Percentiles rank a stretch among this genome's conserved stretches.
Evolutionary conservation across 1,140 invertebrate species (phyloP).

Genomic region (Drosophila arizonae): DNA sequence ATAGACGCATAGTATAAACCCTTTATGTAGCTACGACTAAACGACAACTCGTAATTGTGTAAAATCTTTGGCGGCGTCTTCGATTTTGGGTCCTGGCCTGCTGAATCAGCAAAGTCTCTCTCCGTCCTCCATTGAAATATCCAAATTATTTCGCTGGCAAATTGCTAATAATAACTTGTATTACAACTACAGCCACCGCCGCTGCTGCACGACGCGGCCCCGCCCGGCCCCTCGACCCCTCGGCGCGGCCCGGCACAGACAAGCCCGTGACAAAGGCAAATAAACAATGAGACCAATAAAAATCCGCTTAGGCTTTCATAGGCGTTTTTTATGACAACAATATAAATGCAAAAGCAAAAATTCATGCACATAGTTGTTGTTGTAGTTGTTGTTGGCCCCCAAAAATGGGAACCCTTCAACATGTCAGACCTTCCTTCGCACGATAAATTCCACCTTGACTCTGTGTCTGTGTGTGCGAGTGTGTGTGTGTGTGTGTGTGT

Average conservation of each 20-base stretch:
- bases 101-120: constrained; percentile 41
- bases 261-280: constrained; percentile 76
- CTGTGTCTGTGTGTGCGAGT: constrained; percentile 34
- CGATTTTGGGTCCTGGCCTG: constrained; percentile 28
- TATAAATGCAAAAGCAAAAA: constrained; percentile 78
- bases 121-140: constrained; percentile 60
- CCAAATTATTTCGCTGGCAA: constrained; percentile 76
- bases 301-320: constrained; percentile 82
- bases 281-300: constrained; percentile 81
- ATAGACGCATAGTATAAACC: constrained; percentile 38
- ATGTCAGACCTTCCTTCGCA: constrained; percentile 61
- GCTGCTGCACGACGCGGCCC: background rate
- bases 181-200: constrained; percentile 50
- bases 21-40: constrained; percentile 34
- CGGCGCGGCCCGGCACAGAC: background rate
- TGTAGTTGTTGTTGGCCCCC: background rate
- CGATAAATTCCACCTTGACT: constrained; percentile 76
- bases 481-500: constrained; percentile 32
- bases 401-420: constrained; percentile 67
- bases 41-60: constrained; percentile 40
- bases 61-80: constrained; percentile 37
- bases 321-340: constrained; percentile 83
- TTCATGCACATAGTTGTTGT: constrained; percentile 43
- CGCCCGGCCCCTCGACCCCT: background rate
- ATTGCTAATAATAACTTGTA: constrained; percentile 81